Conservation (phyloP, 2,797 vertebrate genomes). For the Sebastes steindachneri region DNA sequence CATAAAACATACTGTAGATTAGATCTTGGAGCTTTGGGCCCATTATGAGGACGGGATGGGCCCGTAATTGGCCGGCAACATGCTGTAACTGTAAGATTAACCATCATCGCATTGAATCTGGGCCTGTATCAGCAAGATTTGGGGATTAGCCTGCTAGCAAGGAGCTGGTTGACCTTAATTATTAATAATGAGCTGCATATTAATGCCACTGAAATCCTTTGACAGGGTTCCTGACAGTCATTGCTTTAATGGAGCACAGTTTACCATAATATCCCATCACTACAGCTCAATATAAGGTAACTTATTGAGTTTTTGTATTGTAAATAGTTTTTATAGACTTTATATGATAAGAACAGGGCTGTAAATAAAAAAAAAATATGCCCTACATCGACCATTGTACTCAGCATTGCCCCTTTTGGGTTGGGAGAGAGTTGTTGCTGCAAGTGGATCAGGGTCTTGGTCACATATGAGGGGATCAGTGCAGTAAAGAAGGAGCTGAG, state of each 20-base stretch:
- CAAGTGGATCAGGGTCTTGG: not conserved
- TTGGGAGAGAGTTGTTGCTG: not conserved
- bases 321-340: not conserved
- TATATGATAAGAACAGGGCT: not conserved
- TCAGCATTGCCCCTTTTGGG: not conserved
- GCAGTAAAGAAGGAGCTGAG: not conserved
- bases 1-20: conserved; percentile 20
- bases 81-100: conserved; percentile 37
- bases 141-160: conserved; percentile 49
- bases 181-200: conserved; percentile 58
- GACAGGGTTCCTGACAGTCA: conserved; percentile 10
- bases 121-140: conserved; percentile 47
- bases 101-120: conserved; percentile 20
- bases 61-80: conserved; percentile 49
- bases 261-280: not conserved
- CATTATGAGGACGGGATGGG: conserved; percentile 24
- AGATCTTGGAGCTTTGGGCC: conserved; percentile 31
- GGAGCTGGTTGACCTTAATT: conserved; percentile 54
- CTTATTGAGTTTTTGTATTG: not conserved
- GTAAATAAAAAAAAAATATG: not conserved
- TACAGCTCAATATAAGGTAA: conserved; percentile 4
- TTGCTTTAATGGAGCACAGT: conserved; percentile 10
- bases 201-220: conserved; percentile 36
- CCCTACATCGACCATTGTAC: not conserved
- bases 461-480: not conserved